phyloP scores from a whole-genome alignment of 2,113 vertebrate genomes.

The Brachionichthys hirsutus region DNA sequence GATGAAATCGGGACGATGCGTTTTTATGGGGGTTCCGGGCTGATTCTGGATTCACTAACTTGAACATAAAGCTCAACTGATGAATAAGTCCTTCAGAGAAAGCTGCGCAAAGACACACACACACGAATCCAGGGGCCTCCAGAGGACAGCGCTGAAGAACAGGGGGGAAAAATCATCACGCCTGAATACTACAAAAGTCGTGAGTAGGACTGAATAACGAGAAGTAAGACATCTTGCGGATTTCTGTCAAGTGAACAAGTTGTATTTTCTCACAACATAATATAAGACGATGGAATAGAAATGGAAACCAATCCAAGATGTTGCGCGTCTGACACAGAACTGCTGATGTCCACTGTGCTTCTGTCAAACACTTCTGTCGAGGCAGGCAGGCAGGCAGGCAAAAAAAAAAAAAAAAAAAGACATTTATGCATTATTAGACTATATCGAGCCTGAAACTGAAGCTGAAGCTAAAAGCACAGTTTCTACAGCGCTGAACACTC shows the following conservation, averaged over 20 bases:
- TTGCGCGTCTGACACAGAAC: conserved; percentile 41
- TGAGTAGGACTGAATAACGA: neutral
- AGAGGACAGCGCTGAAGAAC: conserved; percentile 42
- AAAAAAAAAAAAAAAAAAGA: no score
- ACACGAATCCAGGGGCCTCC: conserved; percentile 54
- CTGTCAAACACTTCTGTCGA: no score
- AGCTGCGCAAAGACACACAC: conserved; percentile 60
- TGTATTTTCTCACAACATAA: neutral
- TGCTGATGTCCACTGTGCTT: conserved; percentile 23
- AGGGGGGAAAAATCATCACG: conserved; percentile 30
- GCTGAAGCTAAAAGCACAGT: conserved; percentile 43
- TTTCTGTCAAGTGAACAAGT: neutral
- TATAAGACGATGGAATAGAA: conserved; percentile 18
- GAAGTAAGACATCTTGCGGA: neutral
- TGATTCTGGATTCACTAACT: conserved; percentile 1
- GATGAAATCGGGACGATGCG: neutral
- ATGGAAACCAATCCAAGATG: conserved; percentile 41
- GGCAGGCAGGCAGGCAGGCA: conserved; percentile 13
- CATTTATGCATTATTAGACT: conserved; percentile 12
- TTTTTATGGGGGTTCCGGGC: neutral
- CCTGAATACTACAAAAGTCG: conserved; percentile 39
- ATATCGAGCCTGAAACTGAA: conserved; percentile 24
- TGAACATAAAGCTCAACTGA: conserved; percentile 17
- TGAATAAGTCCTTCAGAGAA: conserved; percentile 44
- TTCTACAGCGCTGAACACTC: conserved; percentile 48